Conservation (phyloP, 1,140 invertebrate species). For the Pemphigus obesinymphae region DNA sequence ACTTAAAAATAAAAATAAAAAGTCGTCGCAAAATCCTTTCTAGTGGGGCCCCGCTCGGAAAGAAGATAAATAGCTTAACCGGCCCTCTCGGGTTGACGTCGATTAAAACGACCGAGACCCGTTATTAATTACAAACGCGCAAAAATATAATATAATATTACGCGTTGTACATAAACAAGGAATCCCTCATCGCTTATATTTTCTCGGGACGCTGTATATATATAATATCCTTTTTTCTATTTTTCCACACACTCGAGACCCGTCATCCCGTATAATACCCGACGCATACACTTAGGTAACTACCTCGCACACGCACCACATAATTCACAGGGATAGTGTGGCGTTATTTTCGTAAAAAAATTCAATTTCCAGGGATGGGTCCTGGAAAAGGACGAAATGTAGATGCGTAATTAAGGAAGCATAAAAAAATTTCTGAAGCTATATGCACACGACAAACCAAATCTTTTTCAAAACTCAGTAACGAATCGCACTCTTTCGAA, state of each 20-base stretch:
- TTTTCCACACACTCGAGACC: not conserved
- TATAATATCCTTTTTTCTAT: not conserved
- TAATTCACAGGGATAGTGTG: not conserved
- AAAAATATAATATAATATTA: slow-evolving; percentile 34
- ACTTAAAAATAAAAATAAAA: slow-evolving; percentile 19
- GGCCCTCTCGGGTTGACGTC: slow-evolving; percentile 33
- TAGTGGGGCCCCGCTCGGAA: not conserved
- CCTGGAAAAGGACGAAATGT: too few relatives aligned
- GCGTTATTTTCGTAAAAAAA: not conserved
- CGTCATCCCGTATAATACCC: not conserved
- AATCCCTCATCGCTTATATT: slow-evolving; percentile 30
- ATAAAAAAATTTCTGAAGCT: too few relatives aligned
- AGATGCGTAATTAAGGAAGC: too few relatives aligned
- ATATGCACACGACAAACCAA: too few relatives aligned
- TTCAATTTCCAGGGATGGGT: not conserved
- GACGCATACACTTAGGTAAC: too few relatives aligned
- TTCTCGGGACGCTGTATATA: not conserved
- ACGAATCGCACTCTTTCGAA: too few relatives aligned
- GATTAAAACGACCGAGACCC: slow-evolving; percentile 30
- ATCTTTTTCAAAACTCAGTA: too few relatives aligned
- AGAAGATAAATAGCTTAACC: slow-evolving; percentile 35
- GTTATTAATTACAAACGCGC: slow-evolving; percentile 28
- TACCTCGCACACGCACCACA: not conserved
- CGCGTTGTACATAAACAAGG: not conserved
- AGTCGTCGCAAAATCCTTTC: slow-evolving; percentile 37